A percentile compares a stretch with the other conserved stretches of the same genome.
Conservation (phyloP, 2,797 vertebrate species). For the Aplochiton taeniatus region DNA sequence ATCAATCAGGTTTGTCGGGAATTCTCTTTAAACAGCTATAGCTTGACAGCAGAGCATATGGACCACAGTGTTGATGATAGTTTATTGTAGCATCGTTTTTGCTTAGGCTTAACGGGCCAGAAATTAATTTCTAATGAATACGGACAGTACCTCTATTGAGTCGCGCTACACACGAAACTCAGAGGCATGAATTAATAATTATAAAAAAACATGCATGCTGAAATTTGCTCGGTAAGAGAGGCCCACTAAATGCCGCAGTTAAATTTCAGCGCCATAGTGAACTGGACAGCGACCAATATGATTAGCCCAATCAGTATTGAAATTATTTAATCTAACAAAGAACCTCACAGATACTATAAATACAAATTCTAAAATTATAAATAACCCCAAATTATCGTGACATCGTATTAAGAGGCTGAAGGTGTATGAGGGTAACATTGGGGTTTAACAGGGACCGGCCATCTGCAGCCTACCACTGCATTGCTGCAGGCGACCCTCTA, state of each 20-base stretch:
- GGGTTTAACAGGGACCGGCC: background rate
- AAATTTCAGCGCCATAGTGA: slow-evolving; percentile 47
- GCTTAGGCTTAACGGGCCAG: too few relatives aligned
- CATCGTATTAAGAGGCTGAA: background rate
- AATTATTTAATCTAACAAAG: background rate
- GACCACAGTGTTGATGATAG: background rate
- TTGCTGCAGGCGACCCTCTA: slow-evolving; percentile 6
- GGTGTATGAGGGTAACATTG: background rate
- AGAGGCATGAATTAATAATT: slow-evolving; percentile 51
- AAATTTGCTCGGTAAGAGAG: slow-evolving; percentile 22
- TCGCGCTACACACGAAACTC: slow-evolving; percentile 60
- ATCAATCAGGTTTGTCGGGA: too few relatives aligned
- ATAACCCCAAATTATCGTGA: background rate
- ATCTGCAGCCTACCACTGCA: background rate
- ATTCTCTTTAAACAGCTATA: background rate
- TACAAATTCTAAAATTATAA: too few relatives aligned
- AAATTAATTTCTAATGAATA: slow-evolving; percentile 29
- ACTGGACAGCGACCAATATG: slow-evolving; percentile 50
- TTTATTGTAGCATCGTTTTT: background rate
- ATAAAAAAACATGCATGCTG: slow-evolving; percentile 17
- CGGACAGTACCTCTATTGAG: slow-evolving; percentile 40
- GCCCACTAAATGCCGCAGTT: slow-evolving; percentile 54
- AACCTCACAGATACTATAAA: too few relatives aligned
- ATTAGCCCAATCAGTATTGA: background rate
- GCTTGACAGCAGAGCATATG: slow-evolving; percentile 11